These are phyloP conservation scores for Solenopsis fugax DNA, from an alignment of 1,140 invertebrate species.

Conservation along the genomic window DNA sequence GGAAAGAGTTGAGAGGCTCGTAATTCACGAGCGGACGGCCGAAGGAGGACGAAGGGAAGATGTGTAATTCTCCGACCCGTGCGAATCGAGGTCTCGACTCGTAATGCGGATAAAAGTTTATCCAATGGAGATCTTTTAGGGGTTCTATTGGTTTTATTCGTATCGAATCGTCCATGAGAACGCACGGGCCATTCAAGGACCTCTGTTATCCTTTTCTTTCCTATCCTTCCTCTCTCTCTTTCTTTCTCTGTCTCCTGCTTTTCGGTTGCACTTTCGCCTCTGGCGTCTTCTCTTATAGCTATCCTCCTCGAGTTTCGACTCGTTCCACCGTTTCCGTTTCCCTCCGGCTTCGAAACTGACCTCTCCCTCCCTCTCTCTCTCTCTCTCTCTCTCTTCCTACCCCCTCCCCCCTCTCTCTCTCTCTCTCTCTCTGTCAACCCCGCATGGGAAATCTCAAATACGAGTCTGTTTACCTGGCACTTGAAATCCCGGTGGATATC, in stretches of 20 bases:
- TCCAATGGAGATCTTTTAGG: constrained; percentile 72
- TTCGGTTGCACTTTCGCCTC: not conserved
- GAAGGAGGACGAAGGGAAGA: constrained; percentile 43
- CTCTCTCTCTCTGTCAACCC: constrained; percentile 67
- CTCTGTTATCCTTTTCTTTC: not conserved
- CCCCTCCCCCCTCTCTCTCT: constrained; percentile 19
- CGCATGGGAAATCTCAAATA: constrained; percentile 82
- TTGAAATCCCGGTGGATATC: constrained; percentile 76
- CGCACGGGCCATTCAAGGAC: constrained; percentile 50
- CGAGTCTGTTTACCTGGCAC: constrained; percentile 80
- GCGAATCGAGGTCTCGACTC: constrained; percentile 40
- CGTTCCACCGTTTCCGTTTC: constrained; percentile 33
- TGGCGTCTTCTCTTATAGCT: constrained; percentile 18
- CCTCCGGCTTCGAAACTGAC: constrained; percentile 20
- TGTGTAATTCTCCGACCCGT: constrained; percentile 61
- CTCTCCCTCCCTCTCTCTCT: not conserved
- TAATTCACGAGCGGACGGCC: not conserved
- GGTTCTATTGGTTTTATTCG: constrained; percentile 67
- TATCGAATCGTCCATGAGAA: constrained; percentile 62
- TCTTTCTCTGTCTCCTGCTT: not conserved
- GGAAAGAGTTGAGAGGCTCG: constrained; percentile 1
- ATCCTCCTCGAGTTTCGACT: constrained; percentile 4
- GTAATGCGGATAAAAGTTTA: constrained; percentile 67
- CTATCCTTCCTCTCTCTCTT: constrained; percentile 5
- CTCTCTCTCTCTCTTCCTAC: not conserved